Percentiles rank a stretch among this genome's conserved stretches.
phyloP scores from a whole-genome alignment of 2,797 vertebrate genomes.

The Acrossocheilus fasciatus region DNA sequence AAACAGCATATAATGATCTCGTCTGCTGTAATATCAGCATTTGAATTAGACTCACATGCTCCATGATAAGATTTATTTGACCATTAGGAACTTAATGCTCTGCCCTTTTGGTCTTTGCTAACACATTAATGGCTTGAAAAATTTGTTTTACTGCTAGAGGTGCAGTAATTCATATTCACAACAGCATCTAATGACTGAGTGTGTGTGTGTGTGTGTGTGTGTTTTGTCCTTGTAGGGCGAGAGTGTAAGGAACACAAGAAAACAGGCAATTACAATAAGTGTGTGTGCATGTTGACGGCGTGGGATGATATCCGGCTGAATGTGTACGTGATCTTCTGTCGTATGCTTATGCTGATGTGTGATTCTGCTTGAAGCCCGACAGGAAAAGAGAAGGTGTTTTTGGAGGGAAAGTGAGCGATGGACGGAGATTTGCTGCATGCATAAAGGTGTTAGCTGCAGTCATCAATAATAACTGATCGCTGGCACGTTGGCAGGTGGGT shows the following conservation, averaged over 20 bases:
- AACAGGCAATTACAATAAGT: constrained; percentile 44
- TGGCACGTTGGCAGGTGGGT: constrained; percentile 11
- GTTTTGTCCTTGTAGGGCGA: constrained; percentile 20
- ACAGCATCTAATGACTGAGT: constrained; percentile 40
- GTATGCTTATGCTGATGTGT: not conserved
- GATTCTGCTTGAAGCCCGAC: not conserved
- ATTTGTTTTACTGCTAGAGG: constrained; percentile 45
- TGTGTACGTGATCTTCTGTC: constrained; percentile 4
- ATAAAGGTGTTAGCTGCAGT: constrained; percentile 37
- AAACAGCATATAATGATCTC: constrained; percentile 46
- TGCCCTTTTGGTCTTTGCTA: constrained; percentile 48
- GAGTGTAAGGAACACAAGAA: constrained; percentile 16
- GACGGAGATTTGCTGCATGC: not conserved
- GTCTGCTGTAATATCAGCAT: constrained; percentile 21
- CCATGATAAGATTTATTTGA: constrained; percentile 44
- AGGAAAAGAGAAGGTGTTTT: not conserved
- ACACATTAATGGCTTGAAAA: constrained; percentile 49
- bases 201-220: not conserved
- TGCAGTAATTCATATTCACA: constrained; percentile 49
- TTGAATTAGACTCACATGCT: constrained; percentile 35
- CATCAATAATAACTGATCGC: constrained; percentile 35
- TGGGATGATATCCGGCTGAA: constrained; percentile 10
- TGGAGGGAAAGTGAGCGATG: constrained; percentile 23
- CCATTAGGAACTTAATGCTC: constrained; percentile 52
- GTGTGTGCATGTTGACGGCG: constrained; percentile 2